Conservation (phyloP, 2,113 vertebrate genomes). For the Capra hircus region DNA sequence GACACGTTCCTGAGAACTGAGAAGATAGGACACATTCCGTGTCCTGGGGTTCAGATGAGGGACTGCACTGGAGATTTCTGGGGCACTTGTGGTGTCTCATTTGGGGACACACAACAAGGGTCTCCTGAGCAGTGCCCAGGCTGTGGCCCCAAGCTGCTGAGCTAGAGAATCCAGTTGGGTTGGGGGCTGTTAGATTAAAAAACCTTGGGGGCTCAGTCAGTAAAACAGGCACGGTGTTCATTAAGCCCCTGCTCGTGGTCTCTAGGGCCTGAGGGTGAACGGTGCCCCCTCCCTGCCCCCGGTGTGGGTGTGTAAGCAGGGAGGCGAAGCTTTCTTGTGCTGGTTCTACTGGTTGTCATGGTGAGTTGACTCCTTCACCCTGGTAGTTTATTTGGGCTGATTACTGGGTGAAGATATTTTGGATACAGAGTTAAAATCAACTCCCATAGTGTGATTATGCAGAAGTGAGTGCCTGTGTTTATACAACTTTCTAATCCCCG, state of each 20-base stretch:
- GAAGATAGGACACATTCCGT: background rate
- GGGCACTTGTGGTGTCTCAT: no score
- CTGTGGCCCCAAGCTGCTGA: background rate
- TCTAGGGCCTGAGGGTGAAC: background rate
- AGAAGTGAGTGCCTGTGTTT: background rate
- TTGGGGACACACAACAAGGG: background rate
- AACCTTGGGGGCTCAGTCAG: background rate
- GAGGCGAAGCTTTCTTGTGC: background rate
- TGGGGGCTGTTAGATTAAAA: background rate
- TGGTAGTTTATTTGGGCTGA: background rate
- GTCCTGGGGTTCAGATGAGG: background rate
- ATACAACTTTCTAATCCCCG: fast-evolving
- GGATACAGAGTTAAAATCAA: no score
- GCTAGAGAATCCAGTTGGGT: no score
- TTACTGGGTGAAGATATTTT: background rate
- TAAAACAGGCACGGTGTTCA: background rate
- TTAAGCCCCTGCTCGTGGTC: background rate
- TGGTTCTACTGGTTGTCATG: background rate
- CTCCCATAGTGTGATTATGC: background rate
- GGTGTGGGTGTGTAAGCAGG: fast-evolving
- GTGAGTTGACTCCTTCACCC: background rate
- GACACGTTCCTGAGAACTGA: background rate
- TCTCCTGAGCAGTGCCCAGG: background rate
- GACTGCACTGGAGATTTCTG: background rate
- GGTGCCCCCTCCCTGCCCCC: background rate